phyloP scores from a whole-genome alignment of 2,888 invertebrate genomes.

The Galeopsomyia nigrocyanea region DNA sequence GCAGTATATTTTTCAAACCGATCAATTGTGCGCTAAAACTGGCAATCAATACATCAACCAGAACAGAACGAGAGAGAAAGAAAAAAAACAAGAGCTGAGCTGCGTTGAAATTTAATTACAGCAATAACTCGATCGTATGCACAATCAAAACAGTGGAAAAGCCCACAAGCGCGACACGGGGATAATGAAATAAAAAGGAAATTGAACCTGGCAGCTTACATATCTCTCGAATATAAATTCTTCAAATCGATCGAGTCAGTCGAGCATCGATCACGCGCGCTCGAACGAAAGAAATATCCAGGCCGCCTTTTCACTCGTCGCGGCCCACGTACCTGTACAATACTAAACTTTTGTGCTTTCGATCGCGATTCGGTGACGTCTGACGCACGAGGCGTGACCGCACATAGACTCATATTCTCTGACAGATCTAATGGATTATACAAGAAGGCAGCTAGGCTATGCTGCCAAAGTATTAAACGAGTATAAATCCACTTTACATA shows the following conservation, averaged over 20 bases:
- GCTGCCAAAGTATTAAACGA: neutral
- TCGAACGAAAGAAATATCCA: neutral
- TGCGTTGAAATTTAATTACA: no score
- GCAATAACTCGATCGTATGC: no score
- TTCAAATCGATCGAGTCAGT: constrained; percentile 10
- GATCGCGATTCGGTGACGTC: constrained; percentile 11
- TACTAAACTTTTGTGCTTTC: constrained; percentile 12
- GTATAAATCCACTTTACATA: constrained; percentile 4
- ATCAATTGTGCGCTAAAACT: no score
- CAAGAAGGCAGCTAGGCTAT: neutral
- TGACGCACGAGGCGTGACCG: no score
- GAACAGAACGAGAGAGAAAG: no score
- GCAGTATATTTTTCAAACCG: no score
- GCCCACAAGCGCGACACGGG: no score
- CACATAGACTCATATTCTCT: constrained; percentile 6
- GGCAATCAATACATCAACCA: no score
- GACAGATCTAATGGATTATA: constrained; percentile 5
- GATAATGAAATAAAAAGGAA: constrained; percentile 6
- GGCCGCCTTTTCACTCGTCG: constrained; percentile 5
- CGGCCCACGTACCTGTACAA: no score
- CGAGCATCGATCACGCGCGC: neutral
- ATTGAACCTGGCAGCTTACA: constrained; percentile 1
- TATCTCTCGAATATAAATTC: constrained; percentile 10
- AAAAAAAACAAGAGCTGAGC: no score
- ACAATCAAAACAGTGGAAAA: no score